Percentiles rank a stretch among this genome's conserved stretches.
phyloP scores from a whole-genome alignment of 2,888 invertebrate species.

The Eurytoma californica region DNA sequence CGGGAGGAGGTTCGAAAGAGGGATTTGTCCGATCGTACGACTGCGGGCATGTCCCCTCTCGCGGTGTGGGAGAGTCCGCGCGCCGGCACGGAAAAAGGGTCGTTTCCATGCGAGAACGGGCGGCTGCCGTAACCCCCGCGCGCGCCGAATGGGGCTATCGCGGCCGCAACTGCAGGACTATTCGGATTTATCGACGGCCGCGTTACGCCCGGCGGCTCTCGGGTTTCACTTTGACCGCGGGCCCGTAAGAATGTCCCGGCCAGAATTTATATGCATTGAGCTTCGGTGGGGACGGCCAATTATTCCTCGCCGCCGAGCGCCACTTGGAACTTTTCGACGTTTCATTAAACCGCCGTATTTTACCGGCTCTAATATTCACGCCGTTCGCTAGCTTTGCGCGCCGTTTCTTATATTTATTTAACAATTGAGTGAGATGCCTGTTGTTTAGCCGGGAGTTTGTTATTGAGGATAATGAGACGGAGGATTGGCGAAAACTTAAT shows the following conservation, averaged over 20 bases:
- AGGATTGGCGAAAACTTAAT: no score
- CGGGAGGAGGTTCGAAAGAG: neutral
- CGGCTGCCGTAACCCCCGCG: slow-evolving; percentile 34
- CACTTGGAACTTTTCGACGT: no score
- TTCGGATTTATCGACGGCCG: slow-evolving; percentile 18
- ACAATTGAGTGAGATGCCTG: no score
- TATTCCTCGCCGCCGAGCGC: neutral
- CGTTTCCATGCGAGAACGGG: slow-evolving; percentile 52
- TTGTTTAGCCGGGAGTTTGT: no score
- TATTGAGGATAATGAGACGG: no score
- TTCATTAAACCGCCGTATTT: no score
- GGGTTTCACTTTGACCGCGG: slow-evolving; percentile 10
- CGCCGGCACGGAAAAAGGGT: neutral
- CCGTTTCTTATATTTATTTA: no score
- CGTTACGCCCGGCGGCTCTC: neutral
- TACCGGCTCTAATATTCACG: no score
- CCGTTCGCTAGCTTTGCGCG: no score
- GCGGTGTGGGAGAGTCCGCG: neutral
- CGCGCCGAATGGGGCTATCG: slow-evolving; percentile 23
- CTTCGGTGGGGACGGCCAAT: neutral
- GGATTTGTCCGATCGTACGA: neutral
- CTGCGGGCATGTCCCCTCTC: neutral
- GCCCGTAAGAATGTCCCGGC: slow-evolving; percentile 14
- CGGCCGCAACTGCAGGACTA: neutral
- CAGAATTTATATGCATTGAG: slow-evolving; percentile 1